Base-by-base conservation (phyloP, 2,888 invertebrate genomes). In the Drosophila anomalipes region DNA sequence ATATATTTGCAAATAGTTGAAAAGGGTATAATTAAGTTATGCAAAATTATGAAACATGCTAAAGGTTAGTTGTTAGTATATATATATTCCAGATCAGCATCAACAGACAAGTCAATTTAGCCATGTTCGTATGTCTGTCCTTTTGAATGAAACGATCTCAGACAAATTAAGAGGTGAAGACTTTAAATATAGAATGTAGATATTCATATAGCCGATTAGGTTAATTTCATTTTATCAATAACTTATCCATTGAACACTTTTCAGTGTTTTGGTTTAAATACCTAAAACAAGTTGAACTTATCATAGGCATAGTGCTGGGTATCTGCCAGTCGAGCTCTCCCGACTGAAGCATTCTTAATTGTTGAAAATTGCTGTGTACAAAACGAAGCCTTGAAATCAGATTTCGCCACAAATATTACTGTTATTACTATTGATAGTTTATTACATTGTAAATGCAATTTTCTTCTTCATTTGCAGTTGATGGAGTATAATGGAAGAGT, bases 401-500 rank as follows among this genome's bases (percentile, higher is more conserved):
- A 49, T 66, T 64, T 33, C 37, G 16, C 16, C 47, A 47, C 47
- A 33, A 64, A 10, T 33, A 3, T 32, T 39, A 0, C 26, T 33
- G 1, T 33, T 30, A 35, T 44, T 41, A 19, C 12, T 58, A 16
- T 14, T 22, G 39, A 12, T 22, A 19, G 14, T 14, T 61, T 32
- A 61, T 65, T 63, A 19, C 35, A 67, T 9, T 72, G 65, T 44
- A 52, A 76, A 61, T 52, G 47, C 54, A 65, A 74, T 79, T 82
- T 79, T 85, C 77, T 70, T 73, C 59, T 30, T 68, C 52, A 86
- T 71, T 75, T 70, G 22, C 70, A 32, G 41, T 56, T 70, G 49
- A n/a, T 49, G 57, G 52, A 54, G 35, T 58, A 60, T 33, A 33
- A 54, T 62, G 47, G 19, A 57, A 58, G 35, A 28, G 51, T 32